A percentile compares a stretch with the other conserved stretches of the same genome.
phyloP scores from a whole-genome alignment of 2,888 invertebrate species.

The Hermodice carunculata region DNA sequence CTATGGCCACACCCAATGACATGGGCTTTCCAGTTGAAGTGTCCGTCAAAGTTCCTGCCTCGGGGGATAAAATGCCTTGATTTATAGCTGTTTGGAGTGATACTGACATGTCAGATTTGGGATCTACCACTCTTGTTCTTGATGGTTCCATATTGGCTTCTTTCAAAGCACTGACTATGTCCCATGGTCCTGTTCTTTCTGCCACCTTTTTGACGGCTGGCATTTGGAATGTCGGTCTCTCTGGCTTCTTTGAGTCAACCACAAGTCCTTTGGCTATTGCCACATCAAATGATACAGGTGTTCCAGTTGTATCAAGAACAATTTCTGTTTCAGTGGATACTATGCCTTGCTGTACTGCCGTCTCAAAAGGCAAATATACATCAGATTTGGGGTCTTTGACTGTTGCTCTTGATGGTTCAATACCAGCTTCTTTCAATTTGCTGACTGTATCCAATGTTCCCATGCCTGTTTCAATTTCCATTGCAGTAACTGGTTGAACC shows the following conservation, averaged over 20 bases:
- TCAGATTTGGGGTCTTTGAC: too few relatives aligned
- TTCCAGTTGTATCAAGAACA: slow-evolving; percentile 4
- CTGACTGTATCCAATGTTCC: background rate
- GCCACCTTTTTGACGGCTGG: too few relatives aligned
- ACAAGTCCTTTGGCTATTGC: slow-evolving; percentile 82
- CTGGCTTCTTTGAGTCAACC: slow-evolving; percentile 69
- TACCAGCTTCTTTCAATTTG: background rate
- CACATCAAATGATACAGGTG: slow-evolving; percentile 78
- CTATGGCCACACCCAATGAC: slow-evolving; percentile 73
- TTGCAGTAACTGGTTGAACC: background rate
- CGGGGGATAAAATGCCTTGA: slow-evolving; percentile 65
- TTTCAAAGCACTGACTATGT: slow-evolving; percentile 75
- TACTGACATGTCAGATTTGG: slow-evolving; percentile 86
- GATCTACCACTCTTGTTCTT: slow-evolving; percentile 59
- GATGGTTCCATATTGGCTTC: slow-evolving; percentile 17
- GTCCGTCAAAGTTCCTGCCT: slow-evolving; percentile 83
- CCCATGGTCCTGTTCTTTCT: too few relatives aligned
- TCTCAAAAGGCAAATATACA: too few relatives aligned
- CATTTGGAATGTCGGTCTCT: too few relatives aligned
- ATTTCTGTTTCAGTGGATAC: background rate
- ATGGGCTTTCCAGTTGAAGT: slow-evolving; percentile 84
- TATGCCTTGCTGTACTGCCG: background rate
- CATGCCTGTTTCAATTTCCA: background rate
- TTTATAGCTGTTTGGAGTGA: slow-evolving; percentile 74
- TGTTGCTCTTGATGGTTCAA: background rate